These are phyloP conservation scores for Hippolais icterina DNA, from an alignment of 2,113 vertebrate species.

Conservation along the genomic window DNA sequence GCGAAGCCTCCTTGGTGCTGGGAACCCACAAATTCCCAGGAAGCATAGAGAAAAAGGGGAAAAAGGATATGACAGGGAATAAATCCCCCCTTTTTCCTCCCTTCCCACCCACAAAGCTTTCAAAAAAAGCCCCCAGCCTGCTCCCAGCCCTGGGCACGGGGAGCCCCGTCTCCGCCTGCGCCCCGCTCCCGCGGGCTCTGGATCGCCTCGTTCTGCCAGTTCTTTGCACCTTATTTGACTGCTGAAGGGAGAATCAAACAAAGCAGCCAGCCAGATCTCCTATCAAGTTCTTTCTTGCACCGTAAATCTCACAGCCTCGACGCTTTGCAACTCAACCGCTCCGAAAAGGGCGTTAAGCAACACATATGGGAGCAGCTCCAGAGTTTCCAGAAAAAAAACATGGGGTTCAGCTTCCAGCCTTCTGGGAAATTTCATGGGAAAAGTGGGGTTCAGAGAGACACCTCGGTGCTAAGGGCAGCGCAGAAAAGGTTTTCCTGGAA, in stretches of 20 bases:
- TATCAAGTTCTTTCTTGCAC: slow-evolving; percentile 76
- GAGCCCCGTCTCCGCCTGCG: slow-evolving; percentile 13
- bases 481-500: background rate
- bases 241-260: slow-evolving; percentile 63
- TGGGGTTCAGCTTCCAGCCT: background rate
- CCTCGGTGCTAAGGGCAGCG: background rate
- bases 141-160: background rate
- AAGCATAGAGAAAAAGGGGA: background rate
- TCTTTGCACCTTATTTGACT: slow-evolving; percentile 73
- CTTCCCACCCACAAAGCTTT: background rate
- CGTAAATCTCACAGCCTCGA: slow-evolving; percentile 46
- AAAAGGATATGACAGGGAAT: background rate
- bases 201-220: slow-evolving; percentile 71
- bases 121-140: background rate
- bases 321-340: slow-evolving; percentile 22
- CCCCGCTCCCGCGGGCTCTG: slow-evolving; percentile 33
- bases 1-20: background rate
- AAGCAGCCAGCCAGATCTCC: slow-evolving; percentile 56
- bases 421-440: background rate
- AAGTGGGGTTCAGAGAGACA: background rate
- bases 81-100: background rate
- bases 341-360: slow-evolving; percentile 50
- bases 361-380: background rate
- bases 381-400: background rate
- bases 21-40: background rate